These are phyloP conservation scores for Torymus tubicola DNA, from an alignment of 2,888 invertebrate species.

Conservation along the genomic window DNA sequence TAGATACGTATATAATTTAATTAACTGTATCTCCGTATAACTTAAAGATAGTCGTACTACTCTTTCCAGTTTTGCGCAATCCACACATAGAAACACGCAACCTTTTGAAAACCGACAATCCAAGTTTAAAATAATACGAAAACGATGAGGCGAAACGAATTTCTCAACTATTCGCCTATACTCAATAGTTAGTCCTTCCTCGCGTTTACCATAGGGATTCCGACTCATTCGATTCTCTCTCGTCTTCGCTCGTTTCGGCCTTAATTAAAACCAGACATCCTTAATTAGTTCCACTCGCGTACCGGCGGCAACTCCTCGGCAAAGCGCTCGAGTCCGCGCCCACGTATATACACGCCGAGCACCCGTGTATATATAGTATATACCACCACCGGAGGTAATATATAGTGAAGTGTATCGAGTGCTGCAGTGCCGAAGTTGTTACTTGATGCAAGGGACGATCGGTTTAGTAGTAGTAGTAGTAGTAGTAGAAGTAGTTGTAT, in stretches of 20 bases:
- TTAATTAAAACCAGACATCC: slow-evolving; percentile 69
- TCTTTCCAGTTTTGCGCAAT: slow-evolving; percentile 17
- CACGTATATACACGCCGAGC: not conserved
- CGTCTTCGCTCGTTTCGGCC: slow-evolving; percentile 65
- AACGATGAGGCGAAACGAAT: no score
- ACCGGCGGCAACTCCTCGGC: slow-evolving; percentile 27
- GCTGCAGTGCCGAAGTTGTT: slow-evolving; percentile 5
- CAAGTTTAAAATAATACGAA: no score
- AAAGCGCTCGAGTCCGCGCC: slow-evolving; percentile 20
- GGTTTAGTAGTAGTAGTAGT: not conserved
- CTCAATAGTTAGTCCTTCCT: no score
- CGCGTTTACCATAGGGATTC: slow-evolving; percentile 12
- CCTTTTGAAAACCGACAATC: no score
- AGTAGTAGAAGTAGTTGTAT: not conserved
- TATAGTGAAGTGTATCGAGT: slow-evolving; percentile 11
- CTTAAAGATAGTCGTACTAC: slow-evolving; percentile 17
- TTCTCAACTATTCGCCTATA: no score
- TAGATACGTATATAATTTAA: slow-evolving; percentile 24
- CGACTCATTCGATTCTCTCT: slow-evolving; percentile 66
- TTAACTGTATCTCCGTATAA: slow-evolving; percentile 41
- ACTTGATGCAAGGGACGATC: slow-evolving; percentile 40
- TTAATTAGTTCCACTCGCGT: slow-evolving; percentile 56
- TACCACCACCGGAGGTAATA: not conserved
- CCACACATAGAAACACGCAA: no score
- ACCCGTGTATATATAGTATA: slow-evolving; percentile 7